These are phyloP conservation scores for Scolopax mira DNA, from an alignment of 2,113 vertebrate species.

Conservation along the genomic window DNA sequence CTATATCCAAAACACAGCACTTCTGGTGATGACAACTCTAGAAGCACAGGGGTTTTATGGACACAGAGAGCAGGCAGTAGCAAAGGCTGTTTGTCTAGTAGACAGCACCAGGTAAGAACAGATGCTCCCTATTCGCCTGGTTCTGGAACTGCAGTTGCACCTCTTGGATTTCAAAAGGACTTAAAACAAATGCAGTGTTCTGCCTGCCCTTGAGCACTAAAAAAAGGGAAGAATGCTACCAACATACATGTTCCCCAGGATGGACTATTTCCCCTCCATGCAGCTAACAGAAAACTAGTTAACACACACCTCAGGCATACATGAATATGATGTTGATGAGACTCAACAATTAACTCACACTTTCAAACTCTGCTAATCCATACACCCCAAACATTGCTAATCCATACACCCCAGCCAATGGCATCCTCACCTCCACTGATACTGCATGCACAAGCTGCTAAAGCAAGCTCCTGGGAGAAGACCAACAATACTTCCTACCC, in stretches of 20 bases:
- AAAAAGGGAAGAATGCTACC: background rate
- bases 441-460: background rate
- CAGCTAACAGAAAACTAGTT: background rate
- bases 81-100: background rate
- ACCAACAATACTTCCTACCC: background rate
- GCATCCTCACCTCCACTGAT: background rate
- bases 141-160: background rate
- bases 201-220: background rate
- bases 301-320: background rate
- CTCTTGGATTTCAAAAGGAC: background rate
- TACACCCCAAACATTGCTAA: background rate
- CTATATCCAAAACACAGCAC: background rate
- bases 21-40: background rate
- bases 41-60: background rate
- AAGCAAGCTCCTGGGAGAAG: background rate
- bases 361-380: background rate
- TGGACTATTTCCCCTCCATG: background rate
- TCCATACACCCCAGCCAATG: background rate
- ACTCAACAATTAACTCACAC: background rate
- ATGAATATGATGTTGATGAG: background rate
- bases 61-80: background rate
- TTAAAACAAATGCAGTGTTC: background rate
- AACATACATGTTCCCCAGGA: background rate
- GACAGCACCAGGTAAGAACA: background rate
- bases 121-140: background rate